A percentile compares a stretch with the other conserved stretches of the same genome.
Conservation (phyloP, 2,113 vertebrate genomes). For the Dasyprocta punctata region DNA sequence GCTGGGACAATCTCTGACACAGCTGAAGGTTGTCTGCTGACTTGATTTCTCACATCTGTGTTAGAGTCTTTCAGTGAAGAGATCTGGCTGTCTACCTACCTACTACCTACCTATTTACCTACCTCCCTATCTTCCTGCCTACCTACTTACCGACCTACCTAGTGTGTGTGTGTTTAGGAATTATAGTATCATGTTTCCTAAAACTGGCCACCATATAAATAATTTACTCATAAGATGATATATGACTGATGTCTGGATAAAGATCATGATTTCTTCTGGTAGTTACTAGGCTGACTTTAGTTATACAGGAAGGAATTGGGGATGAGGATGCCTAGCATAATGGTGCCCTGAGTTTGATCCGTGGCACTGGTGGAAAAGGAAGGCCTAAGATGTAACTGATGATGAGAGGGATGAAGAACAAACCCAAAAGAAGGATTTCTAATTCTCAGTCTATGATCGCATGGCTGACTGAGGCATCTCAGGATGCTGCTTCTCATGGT, state of each 20-base stretch:
- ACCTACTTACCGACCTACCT: background rate
- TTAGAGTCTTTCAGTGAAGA: background rate
- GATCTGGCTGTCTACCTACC: background rate
- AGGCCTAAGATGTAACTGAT: background rate
- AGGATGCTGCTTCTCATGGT: background rate
- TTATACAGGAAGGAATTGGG: background rate
- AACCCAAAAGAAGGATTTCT: background rate
- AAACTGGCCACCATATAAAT: background rate
- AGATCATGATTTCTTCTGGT: background rate
- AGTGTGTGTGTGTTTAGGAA: background rate
- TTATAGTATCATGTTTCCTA: background rate
- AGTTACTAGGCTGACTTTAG: background rate
- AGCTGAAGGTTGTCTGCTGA: background rate
- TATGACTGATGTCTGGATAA: background rate
- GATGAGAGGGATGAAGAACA: background rate
- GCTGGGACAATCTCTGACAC: background rate
- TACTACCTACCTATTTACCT: background rate
- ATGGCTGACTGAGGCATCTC: no score
- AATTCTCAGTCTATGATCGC: background rate
- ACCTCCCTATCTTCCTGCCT: background rate
- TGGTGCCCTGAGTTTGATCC: background rate
- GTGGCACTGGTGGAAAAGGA: background rate
- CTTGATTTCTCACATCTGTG: background rate
- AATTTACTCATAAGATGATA: background rate
- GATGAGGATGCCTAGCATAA: background rate